Evolutionary conservation across 2,888 invertebrate species (phyloP), one percentile per base, ranked within the genome.

Genomic region (Gymnocheta viridis): DNA sequence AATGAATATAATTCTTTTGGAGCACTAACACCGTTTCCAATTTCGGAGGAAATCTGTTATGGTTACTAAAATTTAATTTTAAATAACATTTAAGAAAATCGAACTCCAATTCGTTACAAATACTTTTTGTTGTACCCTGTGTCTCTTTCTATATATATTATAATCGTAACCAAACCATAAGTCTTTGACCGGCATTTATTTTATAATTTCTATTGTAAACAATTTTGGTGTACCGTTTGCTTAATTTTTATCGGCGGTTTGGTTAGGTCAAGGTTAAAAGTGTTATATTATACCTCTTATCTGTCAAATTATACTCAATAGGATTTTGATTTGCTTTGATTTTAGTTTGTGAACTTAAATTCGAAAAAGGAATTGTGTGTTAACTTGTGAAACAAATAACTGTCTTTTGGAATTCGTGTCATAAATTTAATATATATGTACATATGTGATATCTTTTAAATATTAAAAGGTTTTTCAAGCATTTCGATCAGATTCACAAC

Each of bases 171-270:
- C n/a, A n/a, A 62, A 44, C 12, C 27, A 38, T 17, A 64, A 41
- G 74, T 64, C 74, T 64, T 64, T 74, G 73, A 62, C 62, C 62
- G 35, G 14, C 14, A 35, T 51, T 51, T 38, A 19, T 54, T 69
- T 56, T 17, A n/a, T 19, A 44, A 44, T 56, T 56, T 72, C 14
- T 22, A 47, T 72, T 44, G 58, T 47, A 58, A 58, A 56, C 19
- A 22, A 44, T 54, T 35, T 70, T 69, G 49, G 51, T 35, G 7
- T 38, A 38, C 4, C 12, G 14, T 17, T 54, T 56, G 41, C 54
- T 38, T 56, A 12, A 70, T 29, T 41, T 70, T 54, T 29, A 70
- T 70, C 69, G 56, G 27, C 3, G 24, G 29, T 12, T 70, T 17
- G 17, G 22, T 44, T 14, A 7, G 41, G 14, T 56, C 70, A 56